Base-by-base conservation (phyloP, 1,140 invertebrate species). In the Cyclargus thomasi region DNA sequence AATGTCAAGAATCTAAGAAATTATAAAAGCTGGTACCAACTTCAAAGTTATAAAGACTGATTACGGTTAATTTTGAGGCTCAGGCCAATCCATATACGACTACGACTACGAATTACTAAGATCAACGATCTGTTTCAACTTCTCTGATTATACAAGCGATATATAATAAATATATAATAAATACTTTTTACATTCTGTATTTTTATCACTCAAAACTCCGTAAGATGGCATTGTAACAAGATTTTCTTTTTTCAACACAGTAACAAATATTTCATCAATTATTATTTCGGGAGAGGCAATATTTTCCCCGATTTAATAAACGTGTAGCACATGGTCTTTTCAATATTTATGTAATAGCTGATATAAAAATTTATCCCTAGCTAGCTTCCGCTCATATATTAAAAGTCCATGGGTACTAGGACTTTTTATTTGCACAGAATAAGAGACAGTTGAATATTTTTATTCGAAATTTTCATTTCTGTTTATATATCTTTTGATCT, bases 281-380 rank as follows among this genome's bases (percentile, higher is more conserved):
- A 47, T 14, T 47, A 47, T 47, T 47, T 47, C 14, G 39, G 39
- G 39, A 47, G 14, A 47, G 39, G 39, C 39, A 47, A 47, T 47
- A 47, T 47, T 47, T 47, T 47, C 14, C 39, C 8, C 39, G 20
- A 11, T 59, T 59, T 55, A 55, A 20, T 59, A 59, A 20, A 59
- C 55, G 55, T 59, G 17, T 20, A 18, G 53, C 53, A 55, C 16
- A 20, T 59, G 17, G 55, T 21, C 55, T 20, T 59, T 59, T 59
- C 55, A 59, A 59, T 59, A 59, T 59, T 59, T 59, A 59, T 59
- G 55, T 59, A 59, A 59, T 59, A 8, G 20, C 3, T 18, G 55
- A 59, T 20, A 59, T 20, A 59, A 59, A 59, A 20, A 20, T 59
- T 59, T 20, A 11, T 20, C 55, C 10, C 53, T 4, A 55, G 53